Percentiles rank a stretch among this genome's conserved stretches.
Conservation (phyloP, 2,888 invertebrate species). For the Drosophila siamana region DNA sequence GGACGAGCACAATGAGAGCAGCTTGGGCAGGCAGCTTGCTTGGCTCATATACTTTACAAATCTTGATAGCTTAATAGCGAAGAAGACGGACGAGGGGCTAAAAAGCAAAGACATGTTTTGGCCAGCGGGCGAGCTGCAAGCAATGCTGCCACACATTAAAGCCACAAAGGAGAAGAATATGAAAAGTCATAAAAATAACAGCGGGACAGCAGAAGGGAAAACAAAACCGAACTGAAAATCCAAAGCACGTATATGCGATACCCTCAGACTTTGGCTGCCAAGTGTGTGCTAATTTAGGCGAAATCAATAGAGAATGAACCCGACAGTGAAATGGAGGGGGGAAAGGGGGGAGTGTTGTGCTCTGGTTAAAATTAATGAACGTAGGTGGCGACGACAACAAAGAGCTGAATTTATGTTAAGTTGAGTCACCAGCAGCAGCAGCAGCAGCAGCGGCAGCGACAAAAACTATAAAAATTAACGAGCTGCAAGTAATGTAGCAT, state of each 20-base stretch:
- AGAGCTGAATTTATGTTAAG: slow-evolving; percentile 61
- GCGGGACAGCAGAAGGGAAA: slow-evolving; percentile 53
- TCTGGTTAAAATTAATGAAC: slow-evolving; percentile 55
- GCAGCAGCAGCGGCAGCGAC: slow-evolving; percentile 46
- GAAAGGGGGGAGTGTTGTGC: slow-evolving; percentile 24
- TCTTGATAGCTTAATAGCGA: slow-evolving; percentile 82
- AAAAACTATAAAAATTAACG: slow-evolving; percentile 78
- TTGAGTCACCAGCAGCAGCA: slow-evolving; percentile 48
- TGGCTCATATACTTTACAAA: slow-evolving; percentile 83
- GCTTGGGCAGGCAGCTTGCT: slow-evolving; percentile 58
- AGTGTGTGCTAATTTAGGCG: slow-evolving; percentile 75
- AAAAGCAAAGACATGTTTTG: slow-evolving; percentile 78
- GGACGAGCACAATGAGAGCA: slow-evolving; percentile 55
- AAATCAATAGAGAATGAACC: slow-evolving; percentile 76
- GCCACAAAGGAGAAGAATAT: slow-evolving; percentile 68
- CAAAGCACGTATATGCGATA: slow-evolving; percentile 13
- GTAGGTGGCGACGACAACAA: slow-evolving; percentile 58
- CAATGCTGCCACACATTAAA: slow-evolving; percentile 57
- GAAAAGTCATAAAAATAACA: slow-evolving; percentile 77
- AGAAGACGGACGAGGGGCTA: slow-evolving; percentile 29
- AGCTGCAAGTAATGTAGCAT: slow-evolving; percentile 78
- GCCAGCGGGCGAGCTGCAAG: slow-evolving; percentile 62
- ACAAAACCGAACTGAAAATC: slow-evolving; percentile 5
- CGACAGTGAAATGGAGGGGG: slow-evolving; percentile 10
- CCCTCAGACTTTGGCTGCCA: background rate